A percentile compares a stretch with the other conserved stretches of the same genome.
phyloP scores from a whole-genome alignment of 2,888 invertebrate genomes.

The Loripinus fragilis region DNA sequence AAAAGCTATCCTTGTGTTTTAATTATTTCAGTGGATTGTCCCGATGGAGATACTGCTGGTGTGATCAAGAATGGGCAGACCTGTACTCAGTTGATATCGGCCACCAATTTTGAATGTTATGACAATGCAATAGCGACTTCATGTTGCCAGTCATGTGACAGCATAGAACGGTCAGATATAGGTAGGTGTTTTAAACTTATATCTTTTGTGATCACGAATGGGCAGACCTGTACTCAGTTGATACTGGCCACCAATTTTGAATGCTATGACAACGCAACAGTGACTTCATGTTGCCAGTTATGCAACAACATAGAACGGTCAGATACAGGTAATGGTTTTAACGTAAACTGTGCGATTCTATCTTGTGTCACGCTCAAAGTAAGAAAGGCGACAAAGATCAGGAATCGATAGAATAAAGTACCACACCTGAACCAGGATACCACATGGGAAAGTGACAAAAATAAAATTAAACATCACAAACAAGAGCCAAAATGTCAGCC shows the following conservation, averaged over 20 bases:
- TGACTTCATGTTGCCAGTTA: slow-evolving; percentile 29
- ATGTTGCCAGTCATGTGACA: slow-evolving; percentile 31
- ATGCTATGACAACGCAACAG: slow-evolving; percentile 24
- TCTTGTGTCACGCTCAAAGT: background rate
- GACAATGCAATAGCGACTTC: slow-evolving; percentile 9
- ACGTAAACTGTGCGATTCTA: background rate
- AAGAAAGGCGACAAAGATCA: too few relatives aligned
- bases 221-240: slow-evolving; percentile 22
- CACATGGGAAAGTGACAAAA: too few relatives aligned
- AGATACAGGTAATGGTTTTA: background rate
- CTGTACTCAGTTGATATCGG: slow-evolving; percentile 22
- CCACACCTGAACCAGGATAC: too few relatives aligned
- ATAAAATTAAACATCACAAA: too few relatives aligned
- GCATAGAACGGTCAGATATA: background rate
- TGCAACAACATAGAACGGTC: slow-evolving; percentile 5
- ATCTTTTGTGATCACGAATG: slow-evolving; percentile 16
- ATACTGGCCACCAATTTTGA: slow-evolving; percentile 15
- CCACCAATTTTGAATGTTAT: slow-evolving; percentile 28
- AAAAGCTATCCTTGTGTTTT: too few relatives aligned
- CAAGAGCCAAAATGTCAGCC: too few relatives aligned
- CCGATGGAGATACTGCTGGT: slow-evolving; percentile 28
- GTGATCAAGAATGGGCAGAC: slow-evolving; percentile 25
- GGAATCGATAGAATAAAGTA: too few relatives aligned
- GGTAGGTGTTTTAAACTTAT: background rate
- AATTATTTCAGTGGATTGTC: slow-evolving; percentile 21